Evolutionary conservation across 2,888 invertebrate genomes (phyloP).

Genomic region (Oligia fasciuncula): DNA sequence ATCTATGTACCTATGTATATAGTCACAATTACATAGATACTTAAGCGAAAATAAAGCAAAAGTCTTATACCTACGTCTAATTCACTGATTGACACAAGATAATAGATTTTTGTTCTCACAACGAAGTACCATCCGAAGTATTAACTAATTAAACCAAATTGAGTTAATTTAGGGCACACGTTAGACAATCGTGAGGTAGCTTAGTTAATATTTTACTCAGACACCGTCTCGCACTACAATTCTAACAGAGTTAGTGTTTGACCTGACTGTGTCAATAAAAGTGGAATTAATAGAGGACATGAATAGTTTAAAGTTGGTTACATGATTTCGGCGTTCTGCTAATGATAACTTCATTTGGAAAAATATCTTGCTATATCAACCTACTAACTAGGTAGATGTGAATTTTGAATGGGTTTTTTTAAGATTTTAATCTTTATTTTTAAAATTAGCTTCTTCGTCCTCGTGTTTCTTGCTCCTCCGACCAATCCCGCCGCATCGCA

Average conservation of each 20-base stretch:
- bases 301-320: conserved; percentile 21
- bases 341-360: conserved; percentile 9
- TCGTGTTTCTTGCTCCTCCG: too few species aligned
- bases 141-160: conserved; percentile 19
- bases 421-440: background rate
- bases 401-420: background rate
- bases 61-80: background rate
- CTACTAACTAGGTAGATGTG: background rate
- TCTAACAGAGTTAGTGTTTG: conserved; percentile 41
- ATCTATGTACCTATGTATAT: background rate
- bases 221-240: conserved; percentile 30
- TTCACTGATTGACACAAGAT: conserved; percentile 11
- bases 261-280: conserved; percentile 47
- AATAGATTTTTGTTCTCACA: conserved; percentile 18
- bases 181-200: conserved; percentile 8
- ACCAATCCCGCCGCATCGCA: too few species aligned
- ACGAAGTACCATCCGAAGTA: conserved; percentile 8
- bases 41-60: background rate
- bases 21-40: background rate
- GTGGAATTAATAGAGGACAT: conserved; percentile 22
- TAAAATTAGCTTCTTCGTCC: background rate
- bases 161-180: conserved; percentile 32
- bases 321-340: background rate
- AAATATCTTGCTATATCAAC: background rate
- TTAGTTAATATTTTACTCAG: conserved; percentile 50